These are phyloP conservation scores for Zosterops borbonicus DNA, from an alignment of 2,113 vertebrate species.

Conservation along the genomic window DNA sequence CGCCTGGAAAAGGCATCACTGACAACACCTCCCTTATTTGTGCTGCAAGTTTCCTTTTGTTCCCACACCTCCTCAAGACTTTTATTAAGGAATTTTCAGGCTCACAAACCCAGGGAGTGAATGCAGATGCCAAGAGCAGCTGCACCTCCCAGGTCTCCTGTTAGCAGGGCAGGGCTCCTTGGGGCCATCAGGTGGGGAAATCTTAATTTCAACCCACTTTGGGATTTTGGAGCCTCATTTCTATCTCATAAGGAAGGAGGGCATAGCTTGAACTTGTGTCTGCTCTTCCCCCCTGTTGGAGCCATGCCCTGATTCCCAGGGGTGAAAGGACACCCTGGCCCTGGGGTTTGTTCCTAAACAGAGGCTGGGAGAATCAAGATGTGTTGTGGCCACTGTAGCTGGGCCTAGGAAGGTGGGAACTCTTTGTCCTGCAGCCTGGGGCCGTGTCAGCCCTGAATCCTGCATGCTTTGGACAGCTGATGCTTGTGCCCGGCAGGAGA, in stretches of 20 bases:
- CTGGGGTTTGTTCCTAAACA: background rate
- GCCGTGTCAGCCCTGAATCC: background rate
- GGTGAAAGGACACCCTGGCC: background rate
- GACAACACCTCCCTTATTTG: background rate
- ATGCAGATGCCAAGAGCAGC: background rate
- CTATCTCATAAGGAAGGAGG: background rate
- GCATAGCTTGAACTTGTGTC: background rate
- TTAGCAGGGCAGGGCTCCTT: background rate
- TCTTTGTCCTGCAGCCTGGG: background rate
- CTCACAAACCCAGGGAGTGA: rapidly evolving
- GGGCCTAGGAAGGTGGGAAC: background rate
- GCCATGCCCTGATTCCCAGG: background rate
- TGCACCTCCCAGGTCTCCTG: background rate
- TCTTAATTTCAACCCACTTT: background rate
- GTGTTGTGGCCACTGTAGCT: background rate
- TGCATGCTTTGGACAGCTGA: background rate
- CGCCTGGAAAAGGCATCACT: background rate
- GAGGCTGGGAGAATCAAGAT: rapidly evolving
- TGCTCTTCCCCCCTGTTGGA: background rate
- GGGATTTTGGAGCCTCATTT: background rate
- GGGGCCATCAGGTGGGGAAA: background rate
- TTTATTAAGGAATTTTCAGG: background rate
- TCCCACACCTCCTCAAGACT: background rate
- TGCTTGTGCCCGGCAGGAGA: background rate
- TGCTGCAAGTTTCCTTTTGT: background rate